phyloP scores from a whole-genome alignment of 2,113 vertebrate genomes.

The Pomatorhinus ruficollis region DNA sequence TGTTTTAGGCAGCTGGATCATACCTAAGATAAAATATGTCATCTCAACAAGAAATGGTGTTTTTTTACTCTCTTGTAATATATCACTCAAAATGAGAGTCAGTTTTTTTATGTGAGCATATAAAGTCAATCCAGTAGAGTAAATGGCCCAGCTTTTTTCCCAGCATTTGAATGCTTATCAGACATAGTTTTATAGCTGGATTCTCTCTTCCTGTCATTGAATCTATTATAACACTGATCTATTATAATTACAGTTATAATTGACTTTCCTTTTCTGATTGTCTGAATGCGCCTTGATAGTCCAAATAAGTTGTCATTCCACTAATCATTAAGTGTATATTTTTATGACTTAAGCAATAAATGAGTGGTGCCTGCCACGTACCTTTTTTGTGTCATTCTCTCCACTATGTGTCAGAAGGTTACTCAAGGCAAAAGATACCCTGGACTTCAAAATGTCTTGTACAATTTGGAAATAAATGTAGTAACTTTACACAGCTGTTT shows the following conservation, averaged over 20 bases:
- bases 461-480: neutral
- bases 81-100: neutral
- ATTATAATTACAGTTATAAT: neutral
- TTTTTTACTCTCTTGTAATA: neutral
- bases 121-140: neutral
- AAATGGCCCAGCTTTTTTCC: neutral
- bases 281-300: neutral
- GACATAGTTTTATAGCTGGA: neutral
- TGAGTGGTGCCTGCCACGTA: neutral
- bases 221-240: neutral
- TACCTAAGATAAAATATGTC: neutral
- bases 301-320: neutral
- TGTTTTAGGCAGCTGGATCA: neutral
- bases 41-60: neutral
- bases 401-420: neutral
- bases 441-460: neutral
- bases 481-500: neutral
- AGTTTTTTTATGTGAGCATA: neutral
- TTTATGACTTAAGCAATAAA: neutral
- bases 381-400: neutral
- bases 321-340: neutral
- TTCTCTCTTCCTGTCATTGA: neutral
- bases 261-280: neutral
- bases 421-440: neutral
- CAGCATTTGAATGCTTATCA: neutral